Conservation (phyloP, 2,113 vertebrate species). For the Phrynocephalus versicolor region DNA sequence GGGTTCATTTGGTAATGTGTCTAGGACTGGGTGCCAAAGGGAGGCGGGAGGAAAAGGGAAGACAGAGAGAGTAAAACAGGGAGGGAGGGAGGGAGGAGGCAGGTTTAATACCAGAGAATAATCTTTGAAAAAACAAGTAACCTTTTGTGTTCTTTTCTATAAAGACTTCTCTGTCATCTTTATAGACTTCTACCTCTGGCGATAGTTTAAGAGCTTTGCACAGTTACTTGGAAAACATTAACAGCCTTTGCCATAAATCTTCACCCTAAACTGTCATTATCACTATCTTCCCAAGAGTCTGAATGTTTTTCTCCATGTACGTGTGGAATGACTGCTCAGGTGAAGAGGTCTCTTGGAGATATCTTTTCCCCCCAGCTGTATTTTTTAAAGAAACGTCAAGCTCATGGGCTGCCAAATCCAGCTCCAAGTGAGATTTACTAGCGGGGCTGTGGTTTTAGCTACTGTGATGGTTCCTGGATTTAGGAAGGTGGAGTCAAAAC, state of each 20-base stretch:
- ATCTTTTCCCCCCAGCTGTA: not conserved
- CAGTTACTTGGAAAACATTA: conserved; percentile 45
- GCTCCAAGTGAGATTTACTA: not conserved
- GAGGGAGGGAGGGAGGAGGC: not conserved
- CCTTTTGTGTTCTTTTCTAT: conserved; percentile 44
- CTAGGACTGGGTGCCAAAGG: not conserved
- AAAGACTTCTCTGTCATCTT: conserved; percentile 56
- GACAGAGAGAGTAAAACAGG: conserved; percentile 8
- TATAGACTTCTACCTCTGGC: conserved; percentile 54
- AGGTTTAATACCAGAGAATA: rapidly evolving
- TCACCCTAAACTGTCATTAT: conserved; percentile 43
- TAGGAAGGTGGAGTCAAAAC: no score
- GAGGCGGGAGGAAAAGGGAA: not conserved
- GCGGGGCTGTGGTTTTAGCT: no score
- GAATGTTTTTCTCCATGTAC: conserved; percentile 12
- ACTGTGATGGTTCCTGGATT: no score
- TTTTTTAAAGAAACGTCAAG: no score
- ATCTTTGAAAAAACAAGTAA: conserved; percentile 30
- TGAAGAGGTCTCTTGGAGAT: conserved; percentile 15
- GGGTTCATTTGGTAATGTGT: conserved; percentile 5
- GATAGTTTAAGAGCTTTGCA: conserved; percentile 34
- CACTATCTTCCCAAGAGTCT: conserved; percentile 31
- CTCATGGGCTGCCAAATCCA: not conserved
- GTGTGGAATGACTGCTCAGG: not conserved
- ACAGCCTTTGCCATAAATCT: conserved; percentile 54